Evolutionary conservation across 1,140 invertebrate species (phyloP), one percentile per base, ranked within the genome.

Genomic region (Acromyrmex charruanus): DNA sequence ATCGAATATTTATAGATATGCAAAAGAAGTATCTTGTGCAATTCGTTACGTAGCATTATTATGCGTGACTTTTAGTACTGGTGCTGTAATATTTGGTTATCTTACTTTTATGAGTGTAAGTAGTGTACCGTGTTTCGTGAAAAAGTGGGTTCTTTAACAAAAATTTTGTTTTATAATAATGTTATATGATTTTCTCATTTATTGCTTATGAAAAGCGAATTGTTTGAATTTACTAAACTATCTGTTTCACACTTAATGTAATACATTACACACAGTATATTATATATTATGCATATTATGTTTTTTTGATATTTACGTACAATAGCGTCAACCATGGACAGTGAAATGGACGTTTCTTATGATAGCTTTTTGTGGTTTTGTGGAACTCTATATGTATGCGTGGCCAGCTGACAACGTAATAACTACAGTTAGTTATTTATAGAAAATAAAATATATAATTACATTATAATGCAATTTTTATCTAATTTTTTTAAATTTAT

Each of bases 341-440:
- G 61, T 87, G 21, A 80, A 87, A n/a, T 71, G 63, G 9, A 88
- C 88, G 18, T 92, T 87, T 21, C 35, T 91, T 10, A 49, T 91
- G 10, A 68, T 89, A 49, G 55, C 77, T 53, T 21, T 86, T 3
- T 80, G 31, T 18, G 77, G 75, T 5, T 79, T 82, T 28, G 16
- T 93, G 39, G 69, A 89, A 75, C 75, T 92, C 0, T 92, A 88
- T 55, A 61, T 91, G 14, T 91, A 51, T 31, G 89, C 91, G 28
- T 92, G 88, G 90, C 88, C 91, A 25, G 91, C 90, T 16, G 87
- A 90, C 25, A 63, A 88, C 28, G 59, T 92, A 10, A 80, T 86
- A 1, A 87, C 63, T 18, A 88, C 53, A 79, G 92, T 92, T 71
- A 77, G 84, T 85, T n/a, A 16, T 16, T 63, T 21, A 35, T 18